Evolutionary conservation across 1,140 invertebrate genomes (phyloP), one percentile per base, ranked within the genome.

Genomic region (Portunus trituberculatus): DNA sequence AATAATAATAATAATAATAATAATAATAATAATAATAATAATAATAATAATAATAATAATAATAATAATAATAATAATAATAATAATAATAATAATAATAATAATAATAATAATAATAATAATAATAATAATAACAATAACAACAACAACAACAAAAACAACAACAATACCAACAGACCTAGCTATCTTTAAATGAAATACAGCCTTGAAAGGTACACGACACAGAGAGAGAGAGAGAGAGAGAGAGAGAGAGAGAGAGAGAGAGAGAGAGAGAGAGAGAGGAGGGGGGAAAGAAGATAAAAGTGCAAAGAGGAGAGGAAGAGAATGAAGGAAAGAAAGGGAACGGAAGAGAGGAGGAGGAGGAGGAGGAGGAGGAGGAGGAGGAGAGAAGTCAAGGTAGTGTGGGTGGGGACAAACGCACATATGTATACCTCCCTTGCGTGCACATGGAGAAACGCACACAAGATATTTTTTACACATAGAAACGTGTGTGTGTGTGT

Each of bases 1-100:
- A 83, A 83, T 83, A 29, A 83, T 83, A 83, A 83, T 83, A 83
- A 83, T 25, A 83, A 29, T 83, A 83, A 83, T 83, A 83, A 83
- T 83, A 83, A 83, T 83, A 83, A 83, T 83, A 83, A 83, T 83
- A 83, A 83, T 83, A 83, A 83, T 83, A 83, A 83, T 83, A 83
- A 83, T 83, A 83, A 83, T 83, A 7, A 83, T 83, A 83, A 83
- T 7, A 83, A 39, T 6, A 39, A 39, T 6, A 39, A 39, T 6
- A 39, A 83, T 7, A 83, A 83, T 7, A 39, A 39, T 4, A 83
- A n/a, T 4, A 83, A 83, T 4, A 83, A n/a, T 3, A 83, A n/a
- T 4, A 83, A n/a, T 4, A 83, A n/a, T 4, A 83, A n/a, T n/a
- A 83, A n/a, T 4, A 83, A 83, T 7, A 87, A 39, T 3, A 39